Conservation (phyloP, 2,113 vertebrate species). For the Solea solea region DNA sequence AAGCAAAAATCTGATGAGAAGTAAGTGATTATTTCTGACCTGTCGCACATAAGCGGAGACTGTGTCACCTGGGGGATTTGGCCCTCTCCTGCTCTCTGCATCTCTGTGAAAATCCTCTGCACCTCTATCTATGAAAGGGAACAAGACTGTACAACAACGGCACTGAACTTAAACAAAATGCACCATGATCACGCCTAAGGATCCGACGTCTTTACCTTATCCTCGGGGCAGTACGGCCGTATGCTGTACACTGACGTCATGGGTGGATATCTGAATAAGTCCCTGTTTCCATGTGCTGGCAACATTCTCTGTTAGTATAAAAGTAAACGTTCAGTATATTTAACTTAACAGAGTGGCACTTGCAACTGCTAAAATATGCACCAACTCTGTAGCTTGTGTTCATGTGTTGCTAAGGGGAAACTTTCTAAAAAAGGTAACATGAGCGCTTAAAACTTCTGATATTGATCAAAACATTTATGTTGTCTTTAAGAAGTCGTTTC, state of each 20-base stretch:
- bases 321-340: background rate
- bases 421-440: too few species aligned
- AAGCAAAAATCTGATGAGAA: background rate
- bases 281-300: constrained; percentile 95
- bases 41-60: constrained; percentile 88
- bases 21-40: constrained; percentile 73
- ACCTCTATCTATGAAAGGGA: constrained; percentile 84
- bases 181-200: rapidly evolving
- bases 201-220: constrained; percentile 86
- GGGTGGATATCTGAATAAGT: constrained; percentile 93
- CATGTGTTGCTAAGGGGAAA: too few species aligned
- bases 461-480: too few species aligned
- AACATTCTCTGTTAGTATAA: constrained; percentile 88
- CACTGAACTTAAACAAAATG: background rate
- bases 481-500: too few species aligned
- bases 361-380: too few species aligned
- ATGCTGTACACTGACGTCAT: constrained; percentile 92
- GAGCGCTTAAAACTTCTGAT: too few species aligned
- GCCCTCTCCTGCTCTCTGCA: constrained; percentile 86
- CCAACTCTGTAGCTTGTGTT: too few species aligned
- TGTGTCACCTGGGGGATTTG: constrained; percentile 79
- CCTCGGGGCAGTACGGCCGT: constrained; percentile 89
- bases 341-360: background rate
- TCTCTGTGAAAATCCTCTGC: constrained; percentile 90
- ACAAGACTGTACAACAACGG: background rate